Evolutionary conservation across 2,113 vertebrate genomes (phyloP), one percentile per base, ranked within the genome.

Genomic region (Peromyscus leucopus): DNA sequence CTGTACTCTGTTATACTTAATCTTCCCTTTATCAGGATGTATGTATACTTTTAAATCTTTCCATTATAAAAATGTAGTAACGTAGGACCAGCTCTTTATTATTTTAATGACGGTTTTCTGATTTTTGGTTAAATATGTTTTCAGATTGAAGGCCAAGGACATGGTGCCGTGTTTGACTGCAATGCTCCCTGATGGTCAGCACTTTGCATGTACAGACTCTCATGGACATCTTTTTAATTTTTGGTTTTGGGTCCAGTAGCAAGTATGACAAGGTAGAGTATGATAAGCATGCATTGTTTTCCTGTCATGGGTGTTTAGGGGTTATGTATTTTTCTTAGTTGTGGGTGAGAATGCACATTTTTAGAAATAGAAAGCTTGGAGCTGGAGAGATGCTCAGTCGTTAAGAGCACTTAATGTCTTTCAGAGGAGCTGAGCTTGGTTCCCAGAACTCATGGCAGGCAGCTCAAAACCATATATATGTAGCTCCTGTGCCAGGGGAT

Each of bases 71-170:
- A 89, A 92, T 93, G 36, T 95, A 96, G 24, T 95, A 94, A 94
- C 5, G 89, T 96, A 97, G 55, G 93, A 46, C 94, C 91, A 93
- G 67, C 83, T 92, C 12, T 97, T 95, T 87, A 76, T 90, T 90
- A 82, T 86, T 92, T 94, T 93, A 89, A 94, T 90, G 85, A 48
- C 79, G 89, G 6, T 94, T 75, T 97, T 95, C 69, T 98, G 90
- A 98, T 93, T 97, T 28, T 94, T 95, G 86, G 28, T 97, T 97
- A 97, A 97, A 97, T 98, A 97, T 98, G 97, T 99, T 99, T n/a
- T 98, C 98, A 99, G 99, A 99, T 99, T 96, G 99, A 99, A 98
- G 99, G 99, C 96, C 99, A 99, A 99, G 99, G 99, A 96, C 99
- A 99, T 51, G 99, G 99, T 84, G 99, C 99, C 26, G 99, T 99